Conservation (phyloP, 2,888 invertebrate species). For the Scaptodrosophila latifasciaeformis region DNA sequence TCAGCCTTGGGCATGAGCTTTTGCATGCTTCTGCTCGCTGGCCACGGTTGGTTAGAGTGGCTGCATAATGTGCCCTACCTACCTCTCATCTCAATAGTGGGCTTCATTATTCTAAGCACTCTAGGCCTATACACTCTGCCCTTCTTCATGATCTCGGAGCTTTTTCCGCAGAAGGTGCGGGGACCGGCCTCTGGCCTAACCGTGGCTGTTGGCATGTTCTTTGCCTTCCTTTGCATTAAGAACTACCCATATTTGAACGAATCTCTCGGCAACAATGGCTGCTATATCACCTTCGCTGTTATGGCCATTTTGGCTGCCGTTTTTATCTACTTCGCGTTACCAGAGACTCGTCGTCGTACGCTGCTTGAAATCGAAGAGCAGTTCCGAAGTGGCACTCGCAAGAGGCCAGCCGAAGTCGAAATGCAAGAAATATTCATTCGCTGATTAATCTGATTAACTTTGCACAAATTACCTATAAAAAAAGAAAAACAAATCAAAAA, state of each 20-base stretch:
- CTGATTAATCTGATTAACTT: neutral
- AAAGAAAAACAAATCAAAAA: neutral
- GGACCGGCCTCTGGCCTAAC: constrained; percentile 82
- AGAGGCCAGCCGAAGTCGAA: constrained; percentile 43
- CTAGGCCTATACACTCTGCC: constrained; percentile 79
- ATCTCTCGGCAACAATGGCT: constrained; percentile 78
- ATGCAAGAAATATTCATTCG: constrained; percentile 52
- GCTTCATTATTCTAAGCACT: constrained; percentile 76
- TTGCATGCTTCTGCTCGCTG: constrained; percentile 78
- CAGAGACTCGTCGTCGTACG: constrained; percentile 83
- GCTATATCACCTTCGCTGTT: constrained; percentile 80
- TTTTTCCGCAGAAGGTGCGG: constrained; percentile 80
- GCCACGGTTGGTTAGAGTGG: constrained; percentile 72
- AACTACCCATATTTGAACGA: constrained; percentile 79
- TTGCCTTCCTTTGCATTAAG: constrained; percentile 82
- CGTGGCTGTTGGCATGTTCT: constrained; percentile 79
- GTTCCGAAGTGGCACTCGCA: constrained; percentile 48
- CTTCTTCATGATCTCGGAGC: constrained; percentile 85
- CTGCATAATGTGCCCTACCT: constrained; percentile 59
- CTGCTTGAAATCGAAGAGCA: constrained; percentile 81
- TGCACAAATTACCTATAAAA: neutral
- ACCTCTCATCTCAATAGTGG: constrained; percentile 63
- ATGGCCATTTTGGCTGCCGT: constrained; percentile 78
- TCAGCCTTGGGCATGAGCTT: constrained; percentile 80
- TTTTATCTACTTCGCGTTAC: constrained; percentile 79